These are phyloP conservation scores for Andrena camellia DNA, from an alignment of 2,888 invertebrate species.

Conservation along the genomic window DNA sequence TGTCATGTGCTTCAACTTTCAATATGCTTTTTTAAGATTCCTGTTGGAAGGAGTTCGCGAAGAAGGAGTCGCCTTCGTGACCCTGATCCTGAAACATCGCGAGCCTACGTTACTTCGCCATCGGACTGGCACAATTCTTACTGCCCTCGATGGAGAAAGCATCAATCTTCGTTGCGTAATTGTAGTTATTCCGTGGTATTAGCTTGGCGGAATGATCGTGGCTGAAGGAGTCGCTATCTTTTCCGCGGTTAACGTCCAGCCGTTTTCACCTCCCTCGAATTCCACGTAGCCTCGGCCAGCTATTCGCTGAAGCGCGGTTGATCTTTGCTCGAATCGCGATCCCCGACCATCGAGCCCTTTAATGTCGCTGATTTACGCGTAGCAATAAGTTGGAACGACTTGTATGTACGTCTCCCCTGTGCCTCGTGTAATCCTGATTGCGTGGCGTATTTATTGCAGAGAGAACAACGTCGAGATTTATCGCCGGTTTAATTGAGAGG, in stretches of 20 bases:
- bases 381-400: conserved; percentile 25
- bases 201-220: not conserved
- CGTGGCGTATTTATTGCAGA: not conserved
- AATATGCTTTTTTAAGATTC: conserved; percentile 1
- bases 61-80: not conserved
- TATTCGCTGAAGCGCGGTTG: conserved; percentile 11
- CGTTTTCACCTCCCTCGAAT: conserved; percentile 31
- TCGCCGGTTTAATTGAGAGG: conserved; percentile 4
- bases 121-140: not conserved
- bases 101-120: not conserved
- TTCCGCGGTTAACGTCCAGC: not conserved
- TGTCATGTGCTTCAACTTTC: not conserved
- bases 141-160: not conserved
- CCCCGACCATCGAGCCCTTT: not conserved
- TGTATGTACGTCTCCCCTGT: not conserved
- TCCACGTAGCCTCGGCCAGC: conserved; percentile 7
- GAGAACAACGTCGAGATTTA: conserved; percentile 6
- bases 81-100: conserved; percentile 28
- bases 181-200: not conserved
- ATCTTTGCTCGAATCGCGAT: conserved; percentile 31
- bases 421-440: conserved; percentile 7
- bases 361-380: conserved; percentile 26
- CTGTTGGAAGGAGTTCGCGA: not conserved
- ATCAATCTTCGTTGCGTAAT: conserved; percentile 41
- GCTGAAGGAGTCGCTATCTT: not conserved